Conservation (phyloP, 2,797 vertebrate genomes). For the Siniperca undulata region DNA sequence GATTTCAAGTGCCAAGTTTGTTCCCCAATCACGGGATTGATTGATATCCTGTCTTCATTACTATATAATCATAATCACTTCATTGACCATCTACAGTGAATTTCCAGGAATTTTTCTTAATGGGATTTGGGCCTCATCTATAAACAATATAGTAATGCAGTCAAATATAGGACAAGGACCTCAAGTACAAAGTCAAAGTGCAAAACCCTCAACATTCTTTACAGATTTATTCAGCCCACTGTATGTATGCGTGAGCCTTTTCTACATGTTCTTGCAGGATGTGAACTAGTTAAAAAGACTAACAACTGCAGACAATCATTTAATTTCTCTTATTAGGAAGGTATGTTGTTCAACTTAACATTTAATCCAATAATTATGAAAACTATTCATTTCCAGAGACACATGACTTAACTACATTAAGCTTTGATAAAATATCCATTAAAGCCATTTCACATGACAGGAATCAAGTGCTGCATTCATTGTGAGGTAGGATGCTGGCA, state of each 20-base stretch:
- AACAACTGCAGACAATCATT: constrained; percentile 34
- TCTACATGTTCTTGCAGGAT: neutral
- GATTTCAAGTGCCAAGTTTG: neutral
- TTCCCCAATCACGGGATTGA: neutral
- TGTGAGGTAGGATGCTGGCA: constrained; percentile 1
- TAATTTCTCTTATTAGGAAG: constrained; percentile 18
- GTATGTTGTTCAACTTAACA: constrained; percentile 36
- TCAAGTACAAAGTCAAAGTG: constrained; percentile 23
- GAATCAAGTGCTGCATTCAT: constrained; percentile 31
- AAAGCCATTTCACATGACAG: constrained; percentile 59
- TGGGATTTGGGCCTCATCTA: neutral
- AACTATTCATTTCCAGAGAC: constrained; percentile 35
- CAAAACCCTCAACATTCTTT: neutral
- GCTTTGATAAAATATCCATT: constrained; percentile 44
- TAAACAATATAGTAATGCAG: constrained; percentile 32
- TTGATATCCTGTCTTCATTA: neutral
- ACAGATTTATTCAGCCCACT: neutral
- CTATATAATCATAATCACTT: neutral
- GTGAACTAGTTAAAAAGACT: constrained; percentile 20
- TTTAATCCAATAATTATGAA: constrained; percentile 58
- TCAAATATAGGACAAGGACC: constrained; percentile 5
- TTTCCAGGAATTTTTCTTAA: neutral
- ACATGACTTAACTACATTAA: constrained; percentile 49
- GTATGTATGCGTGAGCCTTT: neutral
- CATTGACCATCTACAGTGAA: neutral